Base-by-base conservation (phyloP, 2,888 invertebrate species). In the Hirtodrosophila alboralis region DNA sequence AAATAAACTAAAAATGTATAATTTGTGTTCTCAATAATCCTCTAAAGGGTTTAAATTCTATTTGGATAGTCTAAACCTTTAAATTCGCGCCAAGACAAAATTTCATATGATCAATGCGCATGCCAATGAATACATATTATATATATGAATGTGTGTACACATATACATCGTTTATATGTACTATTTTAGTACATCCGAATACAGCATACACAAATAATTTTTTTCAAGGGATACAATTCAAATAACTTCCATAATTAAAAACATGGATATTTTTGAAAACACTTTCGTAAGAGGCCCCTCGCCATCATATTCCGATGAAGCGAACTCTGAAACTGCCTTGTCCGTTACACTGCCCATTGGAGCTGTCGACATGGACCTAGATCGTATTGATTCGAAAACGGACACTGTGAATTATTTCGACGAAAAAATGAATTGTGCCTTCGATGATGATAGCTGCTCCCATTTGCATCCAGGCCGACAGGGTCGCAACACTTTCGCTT, bases 401-500 rank as follows among this genome's bases (percentile, higher is more conserved):
- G 87, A 84, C 34, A 74, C 61, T 5, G 64, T 44, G 3, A 78
- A 87, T 54, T 85, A 78, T 47, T 81, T 85, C 10, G 79, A 87
- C 14, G 87, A 87, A n/a, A 88, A 85, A 38, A 69, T 79, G 9
- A 65, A 83, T n/a, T 61, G 61, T n/a, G 66, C 62, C 6, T 77
- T 71, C 49, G 76, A 69, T 23, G 48, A 79, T 52, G 79, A 84
- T 49, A 79, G 86, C 57, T 80, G 66, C 43, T 75, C 76, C 7
- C 78, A 75, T 36, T 52, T 78, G 9, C 70, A 77, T 31, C 70
- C 78, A 10, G 66, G 64, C 0, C 74, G 64, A 8, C 78, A 86
- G 41, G 87, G 80, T 16, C 83, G 90, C n/a, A 90, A 90, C 21
- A 88, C 94, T 0, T 94, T 95, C 76, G 94, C 94, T 0, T 95